phyloP scores from a whole-genome alignment of 2,113 vertebrate genomes.

The Gracilinanus agilis region DNA sequence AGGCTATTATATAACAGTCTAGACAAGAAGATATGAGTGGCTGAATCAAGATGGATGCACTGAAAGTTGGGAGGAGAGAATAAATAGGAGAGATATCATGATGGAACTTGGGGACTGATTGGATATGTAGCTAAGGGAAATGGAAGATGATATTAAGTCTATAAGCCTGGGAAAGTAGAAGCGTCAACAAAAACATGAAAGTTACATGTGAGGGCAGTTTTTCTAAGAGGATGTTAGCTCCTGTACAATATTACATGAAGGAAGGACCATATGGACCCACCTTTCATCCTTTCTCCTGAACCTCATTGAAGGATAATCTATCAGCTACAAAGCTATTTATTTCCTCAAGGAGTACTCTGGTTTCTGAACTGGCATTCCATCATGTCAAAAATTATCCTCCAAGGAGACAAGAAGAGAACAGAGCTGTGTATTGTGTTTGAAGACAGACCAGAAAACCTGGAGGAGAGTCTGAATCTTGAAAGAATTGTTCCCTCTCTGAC shows the following conservation, averaged over 20 bases:
- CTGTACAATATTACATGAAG: neutral
- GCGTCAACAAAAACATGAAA: neutral
- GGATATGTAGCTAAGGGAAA: neutral
- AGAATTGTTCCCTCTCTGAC: neutral
- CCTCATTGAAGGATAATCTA: neutral
- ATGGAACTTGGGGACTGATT: neutral
- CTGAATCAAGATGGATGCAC: neutral
- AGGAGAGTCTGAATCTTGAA: neutral
- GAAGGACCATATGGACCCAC: neutral
- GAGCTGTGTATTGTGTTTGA: neutral
- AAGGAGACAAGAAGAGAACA: neutral
- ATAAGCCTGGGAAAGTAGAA: neutral
- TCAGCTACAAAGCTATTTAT: neutral
- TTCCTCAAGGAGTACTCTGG: neutral
- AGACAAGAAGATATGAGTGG: neutral
- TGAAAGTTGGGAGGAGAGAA: neutral
- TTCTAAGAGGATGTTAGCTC: neutral
- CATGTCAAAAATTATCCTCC: neutral
- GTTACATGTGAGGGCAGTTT: neutral
- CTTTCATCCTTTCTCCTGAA: neutral
- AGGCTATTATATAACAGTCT: neutral
- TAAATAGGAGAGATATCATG: neutral
- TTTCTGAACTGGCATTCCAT: neutral
- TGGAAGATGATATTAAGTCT: neutral
- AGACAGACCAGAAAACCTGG: neutral